phyloP scores from a whole-genome alignment of 2,113 vertebrate species.

The Nerophis lumbriciformis region DNA sequence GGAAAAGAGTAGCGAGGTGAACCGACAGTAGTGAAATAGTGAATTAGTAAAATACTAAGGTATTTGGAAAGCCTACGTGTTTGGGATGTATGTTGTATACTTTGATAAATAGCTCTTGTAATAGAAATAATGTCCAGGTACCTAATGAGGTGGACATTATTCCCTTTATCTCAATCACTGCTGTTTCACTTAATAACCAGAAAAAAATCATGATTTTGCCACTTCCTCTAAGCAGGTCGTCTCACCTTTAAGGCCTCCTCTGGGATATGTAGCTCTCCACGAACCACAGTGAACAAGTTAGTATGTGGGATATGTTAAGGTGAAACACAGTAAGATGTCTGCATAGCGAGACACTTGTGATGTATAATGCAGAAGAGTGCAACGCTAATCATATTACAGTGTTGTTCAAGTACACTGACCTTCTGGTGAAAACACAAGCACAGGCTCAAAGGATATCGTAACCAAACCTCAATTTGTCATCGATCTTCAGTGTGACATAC shows the following conservation, averaged over 20 bases:
- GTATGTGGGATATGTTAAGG: conserved; percentile 87
- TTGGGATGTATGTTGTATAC: neutral
- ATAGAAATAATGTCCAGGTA: too few relatives aligned
- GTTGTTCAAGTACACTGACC: conserved; percentile 12
- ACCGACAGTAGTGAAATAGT: neutral
- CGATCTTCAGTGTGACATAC: conserved; percentile 89
- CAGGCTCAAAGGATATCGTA: conserved; percentile 91
- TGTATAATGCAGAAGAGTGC: conserved; percentile 44
- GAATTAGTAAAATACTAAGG: neutral
- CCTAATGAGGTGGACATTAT: too few relatives aligned
- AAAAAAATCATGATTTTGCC: neutral
- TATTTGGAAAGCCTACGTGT: neutral
- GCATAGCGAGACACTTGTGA: conserved; percentile 23
- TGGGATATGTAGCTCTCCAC: conserved; percentile 89
- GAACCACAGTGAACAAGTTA: conserved; percentile 92
- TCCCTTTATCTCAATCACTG: too few relatives aligned
- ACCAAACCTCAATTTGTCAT: conserved; percentile 95
- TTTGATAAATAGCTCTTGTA: too few relatives aligned
- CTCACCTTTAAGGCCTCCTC: conserved; percentile 96
- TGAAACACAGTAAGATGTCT: conserved; percentile 34
- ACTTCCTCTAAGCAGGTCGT: neutral
- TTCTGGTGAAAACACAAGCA: neutral
- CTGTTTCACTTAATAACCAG: too few relatives aligned
- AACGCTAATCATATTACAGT: conserved; percentile 43
- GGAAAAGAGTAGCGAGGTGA: neutral